phyloP scores from a whole-genome alignment of 2,797 vertebrate species.

The Geotrypetes seraphini region DNA sequence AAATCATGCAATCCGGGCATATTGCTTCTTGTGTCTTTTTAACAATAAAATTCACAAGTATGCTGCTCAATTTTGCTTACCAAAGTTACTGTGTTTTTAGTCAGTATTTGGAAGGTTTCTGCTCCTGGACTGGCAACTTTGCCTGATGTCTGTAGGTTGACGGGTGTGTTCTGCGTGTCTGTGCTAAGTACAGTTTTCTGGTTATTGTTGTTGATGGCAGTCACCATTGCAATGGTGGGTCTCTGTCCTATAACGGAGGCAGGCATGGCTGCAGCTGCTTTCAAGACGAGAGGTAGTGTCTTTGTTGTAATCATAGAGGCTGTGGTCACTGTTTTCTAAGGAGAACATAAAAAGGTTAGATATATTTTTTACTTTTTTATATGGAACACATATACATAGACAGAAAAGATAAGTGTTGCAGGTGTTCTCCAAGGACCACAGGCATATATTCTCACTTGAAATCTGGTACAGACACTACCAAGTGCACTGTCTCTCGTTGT shows the following conservation, averaged over 20 bases:
- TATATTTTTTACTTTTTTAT: too few relatives aligned
- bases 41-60: too few relatives aligned
- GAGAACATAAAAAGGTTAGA: too few relatives aligned
- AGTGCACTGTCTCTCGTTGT: too few relatives aligned
- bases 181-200: conserved; percentile 75
- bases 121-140: conserved; percentile 79
- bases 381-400: too few relatives aligned
- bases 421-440: too few relatives aligned
- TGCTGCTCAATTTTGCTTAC: conserved; percentile 45
- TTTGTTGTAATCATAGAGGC: conserved; percentile 92
- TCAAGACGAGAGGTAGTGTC: conserved; percentile 97
- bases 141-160: conserved; percentile 91
- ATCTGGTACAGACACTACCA: too few relatives aligned
- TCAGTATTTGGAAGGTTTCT: conserved; percentile 80
- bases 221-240: conserved; percentile 91
- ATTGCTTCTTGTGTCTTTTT: too few relatives aligned
- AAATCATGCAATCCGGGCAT: too few relatives aligned
- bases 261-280: conserved; percentile 77
- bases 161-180: conserved; percentile 78
- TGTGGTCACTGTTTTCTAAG: conserved; percentile 83
- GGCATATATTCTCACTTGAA: too few relatives aligned
- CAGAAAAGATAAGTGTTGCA: too few relatives aligned
- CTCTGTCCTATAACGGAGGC: conserved; percentile 79
- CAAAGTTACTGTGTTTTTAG: conserved; percentile 77
- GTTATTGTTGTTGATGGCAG: conserved; percentile 78